Evolutionary conservation across 2,888 invertebrate species (phyloP), one percentile per base, ranked within the genome.

Genomic region (Andricus quercusramuli): DNA sequence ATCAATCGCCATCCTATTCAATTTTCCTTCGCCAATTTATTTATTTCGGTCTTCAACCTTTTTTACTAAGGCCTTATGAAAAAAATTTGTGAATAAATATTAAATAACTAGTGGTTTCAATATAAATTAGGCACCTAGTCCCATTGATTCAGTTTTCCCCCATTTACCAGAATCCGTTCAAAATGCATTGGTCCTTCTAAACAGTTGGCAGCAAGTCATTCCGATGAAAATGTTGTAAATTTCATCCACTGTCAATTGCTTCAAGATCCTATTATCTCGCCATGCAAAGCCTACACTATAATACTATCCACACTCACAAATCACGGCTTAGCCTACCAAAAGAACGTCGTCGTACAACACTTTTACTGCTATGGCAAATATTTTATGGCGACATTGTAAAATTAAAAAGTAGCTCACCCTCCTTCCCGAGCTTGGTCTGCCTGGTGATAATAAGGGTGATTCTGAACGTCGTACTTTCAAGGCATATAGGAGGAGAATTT

Each of bases 381-480:
- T 91, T 91, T 92, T 91, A 92, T 90, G 90, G 90, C 88, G 90
- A 90, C 90, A 90, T 88, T 91, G 91, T 91, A 90, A 91, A 91
- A 91, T 91, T 91, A 91, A 91, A 91, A 91, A 89, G 47, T 25
- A 87, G 85, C 88, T 84, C 83, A 85, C 82, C 77, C 82, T 86
- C 89, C 87, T 85, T 80, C 82, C 79, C 79, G 79, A 78, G 68
- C 83, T 37, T 56, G 84, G 83, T 83, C 82, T 82, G 85, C 86
- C 86, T 84, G 84, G 79, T 85, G 89, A 89, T 90, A 90, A 90
- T 89, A 90, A 90, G 88, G 88, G 88, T 86, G 86, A 86, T 76
- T 78, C 78, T 78, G 62, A 76, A 80, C 81, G 79, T 68, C 47
- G 29, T 68, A 68, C 79, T 82, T 82, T 79, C 80, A 81, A 80